phyloP scores from a whole-genome alignment of 2,888 invertebrate species.

The Tetropium fuscum region DNA sequence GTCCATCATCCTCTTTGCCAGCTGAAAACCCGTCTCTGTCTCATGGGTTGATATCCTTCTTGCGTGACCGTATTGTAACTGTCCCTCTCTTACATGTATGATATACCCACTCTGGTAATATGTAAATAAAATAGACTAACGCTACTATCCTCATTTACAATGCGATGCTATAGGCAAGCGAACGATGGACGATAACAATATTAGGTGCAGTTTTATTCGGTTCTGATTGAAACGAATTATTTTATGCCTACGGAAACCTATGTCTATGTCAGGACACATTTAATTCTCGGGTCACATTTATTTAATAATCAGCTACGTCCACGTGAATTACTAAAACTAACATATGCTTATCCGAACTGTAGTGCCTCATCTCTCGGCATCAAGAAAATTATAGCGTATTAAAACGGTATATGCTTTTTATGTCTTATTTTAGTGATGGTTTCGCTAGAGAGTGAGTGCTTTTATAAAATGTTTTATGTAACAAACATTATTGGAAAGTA shows the following conservation, averaged over 20 bases:
- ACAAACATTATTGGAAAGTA: no score
- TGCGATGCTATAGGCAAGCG: constrained; percentile 21
- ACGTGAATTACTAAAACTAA: constrained; percentile 11
- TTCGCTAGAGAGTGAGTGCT: no score
- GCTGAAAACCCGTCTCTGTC: constrained; percentile 34
- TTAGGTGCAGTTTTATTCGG: constrained; percentile 30
- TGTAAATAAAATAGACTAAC: constrained; percentile 41
- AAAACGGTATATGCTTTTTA: constrained; percentile 7
- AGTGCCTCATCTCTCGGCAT: constrained; percentile 1
- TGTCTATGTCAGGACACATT: not conserved
- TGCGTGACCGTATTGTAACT: constrained; percentile 30
- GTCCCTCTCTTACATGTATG: constrained; percentile 38
- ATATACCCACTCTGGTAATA: constrained; percentile 37
- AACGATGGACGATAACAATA: constrained; percentile 32
- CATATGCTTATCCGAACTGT: not conserved
- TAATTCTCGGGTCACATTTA: no score
- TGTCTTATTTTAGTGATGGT: no score
- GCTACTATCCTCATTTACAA: constrained; percentile 36
- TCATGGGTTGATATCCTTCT: constrained; percentile 31
- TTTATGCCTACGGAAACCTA: not conserved
- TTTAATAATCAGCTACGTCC: constrained; percentile 9
- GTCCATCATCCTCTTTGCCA: constrained; percentile 31
- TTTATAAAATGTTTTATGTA: no score
- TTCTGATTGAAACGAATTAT: not conserved
- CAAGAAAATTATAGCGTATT: constrained; percentile 15